Evolutionary conservation across 1,140 invertebrate genomes (phyloP).

Genomic region (Mya arenaria): DNA sequence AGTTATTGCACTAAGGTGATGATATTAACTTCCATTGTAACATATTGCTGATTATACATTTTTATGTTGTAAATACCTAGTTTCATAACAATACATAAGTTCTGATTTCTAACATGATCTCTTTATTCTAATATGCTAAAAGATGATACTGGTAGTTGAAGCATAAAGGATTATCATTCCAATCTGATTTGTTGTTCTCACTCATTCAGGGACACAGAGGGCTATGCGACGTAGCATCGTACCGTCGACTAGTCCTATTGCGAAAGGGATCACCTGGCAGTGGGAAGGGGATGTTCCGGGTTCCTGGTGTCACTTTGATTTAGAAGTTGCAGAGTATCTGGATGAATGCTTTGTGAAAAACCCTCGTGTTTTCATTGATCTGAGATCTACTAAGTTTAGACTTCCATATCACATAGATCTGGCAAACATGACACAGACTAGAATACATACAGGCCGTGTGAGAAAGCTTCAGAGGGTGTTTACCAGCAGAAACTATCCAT

Average conservation of each 20-base stretch:
- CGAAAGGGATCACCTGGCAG: constrained; percentile 92
- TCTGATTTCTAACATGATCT: no score
- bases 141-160: no score
- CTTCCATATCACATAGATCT: constrained; percentile 79
- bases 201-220: constrained; percentile 82
- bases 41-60: no score
- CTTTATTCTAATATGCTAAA: no score
- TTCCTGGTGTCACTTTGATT: constrained; percentile 89
- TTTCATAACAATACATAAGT: no score
- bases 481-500: constrained; percentile 22
- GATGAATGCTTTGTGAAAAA: constrained; percentile 90
- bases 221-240: constrained; percentile 90
- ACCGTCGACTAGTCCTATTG: constrained; percentile 88
- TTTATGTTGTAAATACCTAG: no score
- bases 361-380: constrained; percentile 85
- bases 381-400: constrained; percentile 91
- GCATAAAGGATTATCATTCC: no score
- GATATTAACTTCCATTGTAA: no score
- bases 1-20: no score
- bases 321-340: constrained; percentile 90
- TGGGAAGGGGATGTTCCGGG: constrained; percentile 84
- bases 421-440: constrained; percentile 83
- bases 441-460: constrained; percentile 87
- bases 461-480: constrained; percentile 73
- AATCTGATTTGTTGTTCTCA: no score